These are phyloP conservation scores for Apotomis turbidana DNA, from an alignment of 2,888 invertebrate species.

Conservation along the genomic window DNA sequence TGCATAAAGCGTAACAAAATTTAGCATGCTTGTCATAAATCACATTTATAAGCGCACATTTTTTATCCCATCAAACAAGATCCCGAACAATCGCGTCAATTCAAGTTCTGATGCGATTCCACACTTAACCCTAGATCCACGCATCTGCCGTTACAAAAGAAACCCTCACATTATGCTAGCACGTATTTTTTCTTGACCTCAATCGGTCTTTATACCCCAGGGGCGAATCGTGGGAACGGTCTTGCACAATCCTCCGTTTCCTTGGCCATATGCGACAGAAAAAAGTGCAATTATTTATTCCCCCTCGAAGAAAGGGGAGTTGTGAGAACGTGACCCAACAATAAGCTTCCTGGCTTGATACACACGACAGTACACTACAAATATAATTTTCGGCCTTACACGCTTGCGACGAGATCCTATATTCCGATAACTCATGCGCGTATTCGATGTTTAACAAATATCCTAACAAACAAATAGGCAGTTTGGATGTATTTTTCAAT, in stretches of 20 bases:
- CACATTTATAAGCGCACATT: neutral
- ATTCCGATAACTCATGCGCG: conserved; percentile 60
- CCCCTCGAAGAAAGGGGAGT: conserved; percentile 83
- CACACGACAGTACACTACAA: conserved; percentile 53
- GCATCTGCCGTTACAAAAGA: conserved; percentile 80
- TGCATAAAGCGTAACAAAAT: neutral
- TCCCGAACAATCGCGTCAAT: conserved; percentile 62
- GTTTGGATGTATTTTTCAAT: conserved; percentile 47
- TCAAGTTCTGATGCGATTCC: conserved; percentile 71
- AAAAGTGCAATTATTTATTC: conserved; percentile 84
- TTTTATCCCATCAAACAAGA: conserved; percentile 44
- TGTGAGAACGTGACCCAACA: conserved; percentile 84
- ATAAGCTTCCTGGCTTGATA: conserved; percentile 82
- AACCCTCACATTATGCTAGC: conserved; percentile 76
- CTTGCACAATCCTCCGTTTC: conserved; percentile 79
- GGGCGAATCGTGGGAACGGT: conserved; percentile 82
- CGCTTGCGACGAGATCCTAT: conserved; percentile 57
- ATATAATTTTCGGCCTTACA: conserved; percentile 68
- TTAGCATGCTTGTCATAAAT: neutral
- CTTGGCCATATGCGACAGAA: conserved; percentile 84
- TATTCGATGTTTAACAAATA: conserved; percentile 68
- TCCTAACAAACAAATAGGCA: conserved; percentile 58
- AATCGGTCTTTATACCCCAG: conserved; percentile 76
- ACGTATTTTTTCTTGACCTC: conserved; percentile 83
- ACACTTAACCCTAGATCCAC: conserved; percentile 77